Evolutionary conservation across 2,888 invertebrate genomes (phyloP), one percentile per base, ranked within the genome.

Genomic region (Pristionchus arcanus): DNA sequence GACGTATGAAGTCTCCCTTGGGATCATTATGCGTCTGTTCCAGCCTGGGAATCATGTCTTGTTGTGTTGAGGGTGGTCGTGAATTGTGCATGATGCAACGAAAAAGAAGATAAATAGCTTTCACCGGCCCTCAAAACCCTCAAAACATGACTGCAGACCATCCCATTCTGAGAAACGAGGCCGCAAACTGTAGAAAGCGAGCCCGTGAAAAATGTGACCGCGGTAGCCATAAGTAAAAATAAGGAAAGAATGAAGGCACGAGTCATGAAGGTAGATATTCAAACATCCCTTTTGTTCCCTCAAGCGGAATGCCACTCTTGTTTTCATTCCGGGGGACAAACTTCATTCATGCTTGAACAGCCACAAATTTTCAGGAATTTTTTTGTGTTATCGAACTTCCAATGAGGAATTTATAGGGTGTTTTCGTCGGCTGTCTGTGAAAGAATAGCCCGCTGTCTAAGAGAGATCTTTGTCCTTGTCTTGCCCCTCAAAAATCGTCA

Each of bases 351-450:
- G 81, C 37, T 11, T 81, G 81, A 81, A 28, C 49, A 81, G 81
- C 77, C 49, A 42, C 81, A 49, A 49, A 81, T 81, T 81, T 81
- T n/a, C 31, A 16, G 11, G 81, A 81, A 53, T 28, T 49, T 42
- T 77, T 81, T 77, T 34, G 81, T 63, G 25, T n/a, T 63, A 63
- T 63, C 49, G 81, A 81, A 81, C 49, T 81, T 81, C n/a, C 81
- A 81, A 37, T 74, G 37, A 37, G 74, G 42, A 49, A 49, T 49
- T 5, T 25, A 34, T 21, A 21, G 74, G 37, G 37, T 74, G 74
- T 74, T 74, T 74, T 74, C 37, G 37, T 28, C 31, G 28, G 9
- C 31, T 28, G 31, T 31, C 71, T 28, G 31, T 31, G 31, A 16
- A 71, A 71, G 71, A 71, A 28, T 31, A 31, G 71, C 71, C 19